Evolutionary conservation across 2,797 vertebrate species (phyloP), one percentile per base, ranked within the genome.

Genomic region (Helicolenus hilgendorfi): DNA sequence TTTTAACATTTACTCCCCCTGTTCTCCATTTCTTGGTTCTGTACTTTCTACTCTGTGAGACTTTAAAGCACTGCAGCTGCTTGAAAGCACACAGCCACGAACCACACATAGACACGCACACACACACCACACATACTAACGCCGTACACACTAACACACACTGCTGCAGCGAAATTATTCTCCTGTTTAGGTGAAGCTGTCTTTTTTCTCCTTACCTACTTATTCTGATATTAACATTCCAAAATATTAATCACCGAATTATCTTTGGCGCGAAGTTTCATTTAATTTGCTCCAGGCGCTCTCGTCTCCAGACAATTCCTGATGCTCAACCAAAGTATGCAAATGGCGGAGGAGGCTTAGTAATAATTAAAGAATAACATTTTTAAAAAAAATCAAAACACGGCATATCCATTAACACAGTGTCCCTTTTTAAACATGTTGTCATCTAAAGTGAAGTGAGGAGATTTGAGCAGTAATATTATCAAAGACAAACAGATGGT

Each of bases 1-100:
- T 98, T 98, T 98, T 98, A 98, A 97, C 98, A 98, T 98, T 98
- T 98, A 95, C 93, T 93, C 95, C 87, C 87, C 90, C 92, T 95
- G 92, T 94, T 94, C 93, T 93, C 87, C 81, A 85, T 94, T 95
- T 92, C 88, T 95, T 94, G 96, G 94, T 96, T 93, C 92, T 95
- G 95, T 94, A 92, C 89, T 94, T 94, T 92, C 81, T 89, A 92
- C 79, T 91, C 78, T 91, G 64, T 62, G 83, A 95, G 96, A 97
- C 97, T 92, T 89, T 94, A 96, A 92, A 91, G 96, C 92, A 88
- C 92, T 86, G 91, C 76, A 89, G 92, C 91, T 85, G 89, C 75
- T 81, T 38, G 59, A 83, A 87, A 89, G 83, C 85, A 86, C 90
- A 86, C 69, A 81, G 20, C 20, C 45, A 33, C 70, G 2, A n/a